Percentiles rank a stretch among this genome's conserved stretches.
These are phyloP conservation scores for Paralvinella palmiformis DNA, from an alignment of 1,140 invertebrate species.

Conservation along the genomic window DNA sequence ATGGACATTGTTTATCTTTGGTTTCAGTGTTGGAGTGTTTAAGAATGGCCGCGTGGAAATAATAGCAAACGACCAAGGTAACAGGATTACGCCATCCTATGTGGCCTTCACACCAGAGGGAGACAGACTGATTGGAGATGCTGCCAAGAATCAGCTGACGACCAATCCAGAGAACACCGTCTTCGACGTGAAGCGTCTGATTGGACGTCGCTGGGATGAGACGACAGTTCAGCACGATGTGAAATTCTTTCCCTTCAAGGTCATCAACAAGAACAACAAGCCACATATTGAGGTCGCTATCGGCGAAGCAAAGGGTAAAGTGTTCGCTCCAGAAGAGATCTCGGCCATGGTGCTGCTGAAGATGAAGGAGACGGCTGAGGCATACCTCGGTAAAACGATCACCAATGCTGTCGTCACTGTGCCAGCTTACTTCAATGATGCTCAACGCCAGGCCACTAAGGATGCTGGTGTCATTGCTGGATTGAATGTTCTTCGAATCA, in stretches of 20 bases:
- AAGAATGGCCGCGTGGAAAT: slow-evolving; percentile 97
- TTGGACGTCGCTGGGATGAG: slow-evolving; percentile 90
- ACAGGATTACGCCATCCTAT: slow-evolving; percentile 95
- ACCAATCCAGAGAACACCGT: slow-evolving; percentile 96
- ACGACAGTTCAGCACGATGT: slow-evolving; percentile 83
- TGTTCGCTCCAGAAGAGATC: slow-evolving; percentile 93
- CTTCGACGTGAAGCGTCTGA: slow-evolving; percentile 93
- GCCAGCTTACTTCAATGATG: slow-evolving; percentile 97
- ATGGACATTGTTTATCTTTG: slow-evolving; percentile 11
- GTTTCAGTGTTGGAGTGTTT: slow-evolving; percentile 88
- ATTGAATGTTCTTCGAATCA: slow-evolving; percentile 96
- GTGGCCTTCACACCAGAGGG: slow-evolving; percentile 93
- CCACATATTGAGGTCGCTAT: slow-evolving; percentile 65
- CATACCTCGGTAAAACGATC: slow-evolving; percentile 89
- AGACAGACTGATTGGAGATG: slow-evolving; percentile 94
- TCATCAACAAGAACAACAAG: slow-evolving; percentile 66
- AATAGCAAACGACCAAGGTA: slow-evolving; percentile 97
- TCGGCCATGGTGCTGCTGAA: slow-evolving; percentile 95
- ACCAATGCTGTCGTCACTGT: slow-evolving; percentile 99
- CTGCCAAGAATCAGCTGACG: slow-evolving; percentile 95
- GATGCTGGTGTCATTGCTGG: slow-evolving; percentile 72
- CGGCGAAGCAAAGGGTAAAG: slow-evolving; percentile 65
- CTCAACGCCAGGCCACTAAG: slow-evolving; percentile 95
- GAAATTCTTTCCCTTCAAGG: slow-evolving; percentile 84
- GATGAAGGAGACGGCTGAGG: slow-evolving; percentile 98